Base-by-base conservation (phyloP, 2,113 vertebrate species). In the Puntigrus tetrazona region DNA sequence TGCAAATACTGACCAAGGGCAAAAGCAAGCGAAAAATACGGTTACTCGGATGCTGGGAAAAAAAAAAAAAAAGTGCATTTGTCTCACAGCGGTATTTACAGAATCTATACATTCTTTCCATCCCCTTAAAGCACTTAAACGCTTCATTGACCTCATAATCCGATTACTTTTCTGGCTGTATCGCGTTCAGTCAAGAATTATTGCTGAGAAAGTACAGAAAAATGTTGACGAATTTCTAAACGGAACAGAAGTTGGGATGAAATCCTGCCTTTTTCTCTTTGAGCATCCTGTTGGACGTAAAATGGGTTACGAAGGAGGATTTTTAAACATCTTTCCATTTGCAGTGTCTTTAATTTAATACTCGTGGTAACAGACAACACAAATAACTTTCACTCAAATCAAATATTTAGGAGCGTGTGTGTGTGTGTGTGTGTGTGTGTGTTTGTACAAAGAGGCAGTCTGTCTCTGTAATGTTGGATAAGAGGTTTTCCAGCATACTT, bases 401-500 rank as follows among this genome's bases (percentile, higher is more conserved):
- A 57, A 38, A 74, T 29, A 31, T 59, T 57, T 41, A 20, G 7
- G 27, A 38, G 67, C 59, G 47, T 72, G 38, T 76, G 78, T 84
- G 41, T 70, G 78, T 79, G 70, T 85, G 29, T 77, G 57, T 61
- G 55, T 59, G n/a, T 14, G 47, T 45, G 43, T 0, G 59, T 63
- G 14, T 65, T 65, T 34, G 16, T 52, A 27, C 55, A 77, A 80
- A 69, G 82, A 75, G 87, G 89, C 63, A 82, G 59, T 84, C 82
- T 29, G 41, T 87, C 85, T 83, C 84, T 16, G 11, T 59, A 38
- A 72, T 81, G 29, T 78, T 50, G 81, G 70, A 29, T 52, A 76
- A 55, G 45, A 1, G 10, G 7, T 77, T 78, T 77, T 36, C 36
- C 74, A 77, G 74, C 31, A 77, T 43, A 78, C 55, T 1, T 61